A percentile compares a stretch with the other conserved stretches of the same genome.
Conservation (phyloP, 2,888 invertebrate species). For the Drosophila greeni region DNA sequence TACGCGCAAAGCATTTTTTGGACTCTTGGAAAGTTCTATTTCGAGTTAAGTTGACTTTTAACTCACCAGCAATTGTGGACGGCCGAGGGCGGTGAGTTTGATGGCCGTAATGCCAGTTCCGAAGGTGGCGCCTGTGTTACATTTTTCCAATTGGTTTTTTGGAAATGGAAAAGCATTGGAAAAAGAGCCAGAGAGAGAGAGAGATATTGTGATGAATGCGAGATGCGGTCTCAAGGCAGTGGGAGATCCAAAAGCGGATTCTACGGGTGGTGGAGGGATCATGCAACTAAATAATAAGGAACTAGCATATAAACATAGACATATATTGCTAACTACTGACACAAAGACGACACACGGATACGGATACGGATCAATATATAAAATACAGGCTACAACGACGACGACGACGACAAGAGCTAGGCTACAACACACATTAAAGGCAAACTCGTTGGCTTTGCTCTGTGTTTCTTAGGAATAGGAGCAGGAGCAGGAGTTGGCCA, state of each 20-base stretch:
- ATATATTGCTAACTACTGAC: constrained; percentile 15
- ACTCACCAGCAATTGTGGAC: constrained; percentile 93
- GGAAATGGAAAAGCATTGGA: constrained; percentile 59
- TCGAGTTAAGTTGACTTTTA: background rate
- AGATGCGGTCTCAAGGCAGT: constrained; percentile 6
- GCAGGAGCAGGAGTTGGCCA: constrained; percentile 4
- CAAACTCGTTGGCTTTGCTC: constrained; percentile 24
- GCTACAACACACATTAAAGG: constrained; percentile 9
- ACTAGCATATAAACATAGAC: background rate
- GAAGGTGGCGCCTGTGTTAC: constrained; percentile 87
- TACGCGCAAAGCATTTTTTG: too few species aligned
- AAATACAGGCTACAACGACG: background rate
- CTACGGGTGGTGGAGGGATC: constrained; percentile 13
- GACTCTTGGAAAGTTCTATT: background rate
- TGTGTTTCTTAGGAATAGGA: background rate
- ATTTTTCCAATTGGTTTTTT: constrained; percentile 21
- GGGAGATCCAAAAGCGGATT: constrained; percentile 7
- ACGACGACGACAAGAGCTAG: background rate
- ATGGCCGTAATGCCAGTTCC: constrained; percentile 98
- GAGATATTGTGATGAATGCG: constrained; percentile 22
- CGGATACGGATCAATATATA: background rate
- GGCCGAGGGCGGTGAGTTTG: constrained; percentile 97
- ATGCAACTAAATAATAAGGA: constrained; percentile 31
- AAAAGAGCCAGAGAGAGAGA: constrained; percentile 18
- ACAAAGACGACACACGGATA: background rate